phyloP scores from a whole-genome alignment of 2,113 vertebrate species.

The Solea senegalensis region DNA sequence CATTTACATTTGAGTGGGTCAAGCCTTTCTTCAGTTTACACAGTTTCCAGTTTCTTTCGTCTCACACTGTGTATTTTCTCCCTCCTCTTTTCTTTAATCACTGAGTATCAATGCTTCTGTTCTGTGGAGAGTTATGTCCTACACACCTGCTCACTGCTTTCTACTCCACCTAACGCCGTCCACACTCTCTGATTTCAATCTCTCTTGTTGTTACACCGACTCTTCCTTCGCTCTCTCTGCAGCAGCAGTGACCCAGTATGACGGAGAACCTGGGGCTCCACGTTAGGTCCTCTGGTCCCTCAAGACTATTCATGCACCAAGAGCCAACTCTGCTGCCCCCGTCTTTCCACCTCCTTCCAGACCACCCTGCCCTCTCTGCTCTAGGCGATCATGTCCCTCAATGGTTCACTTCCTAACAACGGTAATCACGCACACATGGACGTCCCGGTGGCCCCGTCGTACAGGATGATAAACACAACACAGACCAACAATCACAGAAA shows the following conservation, averaged over 20 bases:
- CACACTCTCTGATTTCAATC: slow-evolving; percentile 56
- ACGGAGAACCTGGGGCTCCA: slow-evolving; percentile 63
- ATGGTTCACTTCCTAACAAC: neutral
- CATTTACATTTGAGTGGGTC: no score
- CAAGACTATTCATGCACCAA: slow-evolving; percentile 35
- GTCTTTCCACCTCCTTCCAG: neutral
- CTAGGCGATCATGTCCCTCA: neutral
- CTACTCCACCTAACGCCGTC: slow-evolving; percentile 39
- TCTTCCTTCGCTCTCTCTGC: neutral
- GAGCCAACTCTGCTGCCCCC: slow-evolving; percentile 1
- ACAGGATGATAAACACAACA: slow-evolving; percentile 9
- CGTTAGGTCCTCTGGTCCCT: slow-evolving; percentile 51
- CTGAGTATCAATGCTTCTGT: neutral
- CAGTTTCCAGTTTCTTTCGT: neutral
- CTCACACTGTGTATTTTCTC: neutral
- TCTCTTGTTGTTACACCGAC: slow-evolving; percentile 16
- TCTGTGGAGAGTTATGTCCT: neutral
- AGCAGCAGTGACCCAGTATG: slow-evolving; percentile 60
- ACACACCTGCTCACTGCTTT: slow-evolving; percentile 33
- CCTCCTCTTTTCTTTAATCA: neutral
- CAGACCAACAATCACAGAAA: slow-evolving; percentile 42
- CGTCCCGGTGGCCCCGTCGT: neutral
- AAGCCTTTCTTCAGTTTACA: neutral
- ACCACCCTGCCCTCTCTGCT: neutral
- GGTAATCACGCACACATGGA: neutral